These are phyloP conservation scores for Ophiothrix spiculata DNA, from an alignment of 35 echinoderm and acorn worm species.

Conservation along the genomic window DNA sequence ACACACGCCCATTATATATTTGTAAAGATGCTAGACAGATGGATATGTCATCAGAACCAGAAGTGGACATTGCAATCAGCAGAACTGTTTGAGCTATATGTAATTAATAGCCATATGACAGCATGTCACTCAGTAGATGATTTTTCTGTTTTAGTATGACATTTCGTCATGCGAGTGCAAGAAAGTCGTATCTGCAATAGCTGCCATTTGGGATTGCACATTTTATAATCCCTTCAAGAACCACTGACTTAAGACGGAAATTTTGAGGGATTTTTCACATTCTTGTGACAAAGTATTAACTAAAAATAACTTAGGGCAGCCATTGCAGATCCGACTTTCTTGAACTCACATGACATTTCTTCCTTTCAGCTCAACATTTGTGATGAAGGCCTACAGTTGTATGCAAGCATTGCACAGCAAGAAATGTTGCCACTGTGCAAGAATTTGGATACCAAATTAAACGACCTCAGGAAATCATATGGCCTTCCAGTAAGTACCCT, in stretches of 20 bases:
- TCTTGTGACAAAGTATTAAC: no score
- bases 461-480: constrained; percentile 33
- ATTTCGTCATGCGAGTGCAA: no score
- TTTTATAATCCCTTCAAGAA: no score
- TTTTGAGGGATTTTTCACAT: no score
- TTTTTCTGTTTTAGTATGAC: not conserved
- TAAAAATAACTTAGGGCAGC: no score
- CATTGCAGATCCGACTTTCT: no score
- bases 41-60: not conserved
- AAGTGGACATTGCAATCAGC: not conserved
- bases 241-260: no score
- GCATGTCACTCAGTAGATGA: not conserved
- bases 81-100: not conserved
- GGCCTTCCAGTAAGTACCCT: no score
- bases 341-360: no score
- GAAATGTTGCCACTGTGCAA: constrained; percentile 18
- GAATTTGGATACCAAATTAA: constrained; percentile 42
- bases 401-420: constrained; percentile 16
- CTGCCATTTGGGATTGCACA: no score
- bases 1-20: no score
- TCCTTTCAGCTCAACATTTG: constrained; percentile 28
- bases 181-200: no score
- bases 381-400: constrained; percentile 32
- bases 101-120: not conserved
- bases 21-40: not conserved